Base-by-base conservation (phyloP, 2,797 vertebrate species). In the Podargus strigoides region DNA sequence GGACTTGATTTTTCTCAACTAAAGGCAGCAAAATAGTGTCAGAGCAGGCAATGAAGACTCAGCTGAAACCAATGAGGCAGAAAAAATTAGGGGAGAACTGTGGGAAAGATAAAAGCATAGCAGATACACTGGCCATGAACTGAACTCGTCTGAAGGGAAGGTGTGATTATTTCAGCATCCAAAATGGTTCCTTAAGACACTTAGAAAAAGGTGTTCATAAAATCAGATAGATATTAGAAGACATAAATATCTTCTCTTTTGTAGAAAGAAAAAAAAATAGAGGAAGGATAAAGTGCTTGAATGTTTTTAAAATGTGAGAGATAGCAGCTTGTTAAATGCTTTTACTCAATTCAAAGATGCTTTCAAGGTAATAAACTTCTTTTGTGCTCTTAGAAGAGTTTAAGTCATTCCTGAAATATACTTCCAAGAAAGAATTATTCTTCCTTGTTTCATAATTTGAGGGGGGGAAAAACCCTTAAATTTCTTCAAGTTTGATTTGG, bases 401-500 rank as follows among this genome's bases (percentile, higher is more conserved):
- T 47, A 74, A 50, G 34, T 23, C 3, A 41, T 64, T 72, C 20
- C 42, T 82, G 58, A 87, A 90, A 70, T 49, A 34, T 5, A 12
- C 12, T 62, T 73, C 12, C 27, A 64, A 74, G 30, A 58, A 16
- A 19, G 7, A 47, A 28, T 63, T 78, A 10, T 88, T 78, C 56
- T 67, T 78, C 30, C 7, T 3, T 9, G 1, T 73, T 77, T 88
- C 36, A 28, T 60, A 67, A 41, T 28, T 74, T 36, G 8, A 15
- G 11, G 6, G 3, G 12, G 2, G 3, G 14, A 24, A 46, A 20
- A 0, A 0, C 6, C 9, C 7, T 34, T 21, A 27, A 37, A n/a
- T 53, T 49, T 82, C n/a, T 50, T 87, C 15, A 59, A 39, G 9
- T 83, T 89, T 85, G 15, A 41, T 92, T 56, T 27, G 47, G 7